Evolutionary conservation across 2,797 vertebrate genomes (phyloP), one percentile per base, ranked within the genome.

Genomic region (Falco novaeseelandiae): DNA sequence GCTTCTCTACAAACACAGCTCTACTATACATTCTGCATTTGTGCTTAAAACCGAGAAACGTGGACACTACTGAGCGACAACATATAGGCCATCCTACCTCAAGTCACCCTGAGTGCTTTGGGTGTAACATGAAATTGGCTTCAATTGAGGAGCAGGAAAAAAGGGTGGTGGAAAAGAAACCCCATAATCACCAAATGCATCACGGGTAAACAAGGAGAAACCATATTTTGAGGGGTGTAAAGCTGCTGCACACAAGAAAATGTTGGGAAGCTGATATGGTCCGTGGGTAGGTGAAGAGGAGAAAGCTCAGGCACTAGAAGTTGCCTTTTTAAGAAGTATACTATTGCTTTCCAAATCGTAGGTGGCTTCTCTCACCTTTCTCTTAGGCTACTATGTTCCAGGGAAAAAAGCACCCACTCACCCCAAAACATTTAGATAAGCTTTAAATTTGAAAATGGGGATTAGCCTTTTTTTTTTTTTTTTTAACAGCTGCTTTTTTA

Each of bases 51-150:
- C 42, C 4, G 8, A 23, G 66, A 40, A 63, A 52, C 7, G 8
- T 42, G 42, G 66, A 23, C 30, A 52, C 9, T 46, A 34, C 4
- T 8, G n/a, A 58, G 30, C 3, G 10, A 34, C 17, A 54, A 18
- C 12, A 6, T 0, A 2, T 1, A 32, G 36, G 30, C 66, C 25
- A 57, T n/a, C 32, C 30, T 23, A 10, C 7, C 67, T 4, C 0
- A 0, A 0, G 44, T 14, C 65, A 71, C 44, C 13, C 59, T 10
- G 25, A 3, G 6, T 2, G 36, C 78, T 66, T 5, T 5, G 42
- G 27, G 40, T 27, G 13, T 6, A 52, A 62, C 13, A 11, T 32
- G 21, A 57, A 32, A 58, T 30, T 9, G 36, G n/a, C 10, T 38
- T 42, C 18, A 66, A 13, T 0, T 26, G 12, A 54, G 34, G 72